Evolutionary conservation across 2,113 vertebrate species (phyloP).

Genomic region (Chamaetylas fuelleborni): DNA sequence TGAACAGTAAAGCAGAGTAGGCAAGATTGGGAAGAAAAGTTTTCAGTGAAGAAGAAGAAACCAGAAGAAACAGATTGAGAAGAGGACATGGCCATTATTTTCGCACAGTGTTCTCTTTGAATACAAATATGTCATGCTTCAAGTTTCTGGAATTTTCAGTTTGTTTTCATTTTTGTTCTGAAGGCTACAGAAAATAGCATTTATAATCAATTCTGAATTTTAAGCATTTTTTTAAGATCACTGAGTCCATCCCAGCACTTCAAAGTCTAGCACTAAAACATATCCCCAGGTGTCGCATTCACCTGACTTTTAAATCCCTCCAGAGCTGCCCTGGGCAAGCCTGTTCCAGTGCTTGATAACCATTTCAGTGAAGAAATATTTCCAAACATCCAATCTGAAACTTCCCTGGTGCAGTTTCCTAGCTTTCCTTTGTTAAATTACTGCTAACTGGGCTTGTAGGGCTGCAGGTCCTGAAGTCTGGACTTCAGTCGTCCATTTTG

Average conservation of each 20-base stretch:
- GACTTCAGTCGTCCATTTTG: background rate
- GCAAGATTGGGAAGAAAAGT: background rate
- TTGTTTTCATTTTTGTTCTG: background rate
- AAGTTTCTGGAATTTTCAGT: background rate
- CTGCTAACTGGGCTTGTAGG: background rate
- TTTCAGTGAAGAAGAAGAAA: background rate
- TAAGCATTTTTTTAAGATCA: background rate
- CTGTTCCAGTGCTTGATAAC: background rate
- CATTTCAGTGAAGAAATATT: background rate
- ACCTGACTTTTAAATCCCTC: background rate
- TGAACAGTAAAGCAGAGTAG: background rate
- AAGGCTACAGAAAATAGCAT: background rate
- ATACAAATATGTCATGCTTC: background rate
- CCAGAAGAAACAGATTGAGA: background rate
- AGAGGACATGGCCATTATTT: background rate
- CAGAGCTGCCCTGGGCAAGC: background rate
- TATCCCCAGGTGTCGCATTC: background rate
- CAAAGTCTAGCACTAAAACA: background rate
- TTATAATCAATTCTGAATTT: background rate
- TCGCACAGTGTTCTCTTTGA: background rate
- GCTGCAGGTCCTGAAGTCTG: background rate
- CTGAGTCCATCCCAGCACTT: background rate
- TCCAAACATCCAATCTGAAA: background rate
- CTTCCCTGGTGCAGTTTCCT: background rate
- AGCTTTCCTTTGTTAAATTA: background rate